Evolutionary conservation across 2,113 vertebrate genomes (phyloP).

Genomic region (Stomatorhinus ivindoensis): DNA sequence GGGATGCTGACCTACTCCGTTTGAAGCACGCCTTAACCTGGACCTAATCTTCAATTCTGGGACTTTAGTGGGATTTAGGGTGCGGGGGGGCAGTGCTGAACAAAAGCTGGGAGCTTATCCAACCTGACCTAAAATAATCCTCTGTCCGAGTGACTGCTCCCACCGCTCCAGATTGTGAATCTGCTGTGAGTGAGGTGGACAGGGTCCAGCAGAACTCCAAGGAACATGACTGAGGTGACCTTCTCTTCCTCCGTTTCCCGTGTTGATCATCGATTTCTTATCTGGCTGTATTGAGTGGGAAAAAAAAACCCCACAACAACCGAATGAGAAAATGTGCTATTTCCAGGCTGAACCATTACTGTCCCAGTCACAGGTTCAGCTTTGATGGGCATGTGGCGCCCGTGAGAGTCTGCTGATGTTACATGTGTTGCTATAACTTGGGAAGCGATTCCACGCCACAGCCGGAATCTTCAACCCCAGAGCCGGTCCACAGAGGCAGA

Average conservation of each 20-base stretch:
- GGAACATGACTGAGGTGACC: not conserved
- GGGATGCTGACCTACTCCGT: not conserved
- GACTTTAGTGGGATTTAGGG: conserved; percentile 29
- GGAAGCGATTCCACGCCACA: not conserved
- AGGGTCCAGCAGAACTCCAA: not conserved
- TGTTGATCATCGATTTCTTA: not conserved
- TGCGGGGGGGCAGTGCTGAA: conserved; percentile 17
- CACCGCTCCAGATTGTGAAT: not conserved
- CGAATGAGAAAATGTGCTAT: not conserved
- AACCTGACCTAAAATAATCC: conserved; percentile 32
- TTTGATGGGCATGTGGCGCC: not conserved
- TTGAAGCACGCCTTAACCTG: conserved; percentile 20
- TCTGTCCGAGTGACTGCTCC: conserved; percentile 20
- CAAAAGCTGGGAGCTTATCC: conserved; percentile 30
- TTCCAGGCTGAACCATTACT: not conserved
- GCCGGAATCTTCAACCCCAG: not conserved
- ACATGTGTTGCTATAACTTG: not conserved
- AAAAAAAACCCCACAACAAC: not conserved
- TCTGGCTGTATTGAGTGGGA: not conserved
- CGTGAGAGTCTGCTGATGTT: not conserved
- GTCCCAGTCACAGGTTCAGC: not conserved
- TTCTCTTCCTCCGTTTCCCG: not conserved
- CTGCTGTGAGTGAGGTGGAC: not conserved
- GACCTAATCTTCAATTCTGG: conserved; percentile 15
- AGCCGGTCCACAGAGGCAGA: not conserved